phyloP scores from a whole-genome alignment of 2,113 vertebrate species.

The Amblyornis subalaris region DNA sequence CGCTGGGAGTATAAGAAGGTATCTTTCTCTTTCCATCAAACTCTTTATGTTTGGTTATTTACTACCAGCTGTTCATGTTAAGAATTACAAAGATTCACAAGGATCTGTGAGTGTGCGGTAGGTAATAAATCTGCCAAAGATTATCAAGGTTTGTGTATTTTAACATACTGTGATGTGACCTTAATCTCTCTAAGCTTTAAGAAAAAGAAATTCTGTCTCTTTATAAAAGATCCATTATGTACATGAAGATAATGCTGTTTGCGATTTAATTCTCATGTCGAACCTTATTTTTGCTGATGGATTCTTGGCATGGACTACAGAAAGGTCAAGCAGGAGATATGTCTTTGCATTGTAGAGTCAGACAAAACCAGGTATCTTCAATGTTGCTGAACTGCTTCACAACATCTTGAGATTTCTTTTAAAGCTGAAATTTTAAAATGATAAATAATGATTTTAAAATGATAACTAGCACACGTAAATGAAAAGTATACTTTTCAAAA shows the following conservation, averaged over 20 bases:
- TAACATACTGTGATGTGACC: slow-evolving; percentile 48
- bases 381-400: background rate
- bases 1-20: background rate
- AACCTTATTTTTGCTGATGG: slow-evolving; percentile 20
- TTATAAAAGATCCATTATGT: slow-evolving; percentile 45
- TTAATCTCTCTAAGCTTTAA: slow-evolving; percentile 56
- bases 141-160: slow-evolving; percentile 57
- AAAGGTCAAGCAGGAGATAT: slow-evolving; percentile 17
- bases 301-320: slow-evolving; percentile 5
- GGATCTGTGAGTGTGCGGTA: slow-evolving; percentile 35
- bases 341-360: background rate
- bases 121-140: slow-evolving; percentile 59
- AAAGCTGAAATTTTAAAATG: slow-evolving; percentile 39
- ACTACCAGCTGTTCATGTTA: slow-evolving; percentile 48
- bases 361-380: background rate
- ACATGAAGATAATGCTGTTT: slow-evolving; percentile 19
- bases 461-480: background rate
- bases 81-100: slow-evolving; percentile 42
- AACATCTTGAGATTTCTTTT: slow-evolving; percentile 24
- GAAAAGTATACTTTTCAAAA: slow-evolving; percentile 57
- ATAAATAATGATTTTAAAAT: slow-evolving; percentile 48
- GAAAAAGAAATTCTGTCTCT: slow-evolving; percentile 36
- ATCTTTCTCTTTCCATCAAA: slow-evolving; percentile 22
- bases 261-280: background rate
- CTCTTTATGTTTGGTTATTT: slow-evolving; percentile 46